A percentile compares a stretch with the other conserved stretches of the same genome.
Conservation (phyloP, 1,140 invertebrate genomes). For the Drosophila fuyamai region DNA sequence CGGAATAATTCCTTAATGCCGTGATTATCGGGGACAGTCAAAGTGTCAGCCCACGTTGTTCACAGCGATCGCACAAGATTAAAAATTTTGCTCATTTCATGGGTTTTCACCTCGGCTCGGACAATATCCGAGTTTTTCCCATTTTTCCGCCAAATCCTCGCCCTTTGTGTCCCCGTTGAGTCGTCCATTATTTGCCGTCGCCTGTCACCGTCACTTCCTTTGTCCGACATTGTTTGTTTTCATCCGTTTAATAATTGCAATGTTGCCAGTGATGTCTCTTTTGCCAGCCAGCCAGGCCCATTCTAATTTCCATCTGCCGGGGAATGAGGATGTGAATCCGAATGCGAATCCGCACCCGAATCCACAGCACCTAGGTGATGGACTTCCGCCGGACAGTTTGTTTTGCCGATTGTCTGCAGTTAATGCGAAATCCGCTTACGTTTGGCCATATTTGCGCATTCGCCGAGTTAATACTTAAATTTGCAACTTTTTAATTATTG, state of each 20-base stretch:
- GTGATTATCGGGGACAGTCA: constrained; percentile 42
- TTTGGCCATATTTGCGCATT: constrained; percentile 69
- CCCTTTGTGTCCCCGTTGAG: constrained; percentile 30
- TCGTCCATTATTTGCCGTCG: constrained; percentile 51
- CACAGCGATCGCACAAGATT: constrained; percentile 36
- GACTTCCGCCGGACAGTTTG: constrained; percentile 39
- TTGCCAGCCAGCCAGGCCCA: constrained; percentile 39
- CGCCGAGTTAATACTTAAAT: constrained; percentile 73
- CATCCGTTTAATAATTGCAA: constrained; percentile 70
- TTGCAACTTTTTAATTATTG: constrained; percentile 83
- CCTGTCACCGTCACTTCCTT: constrained; percentile 65
- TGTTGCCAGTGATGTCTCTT: constrained; percentile 57
- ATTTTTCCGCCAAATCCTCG: constrained; percentile 43
- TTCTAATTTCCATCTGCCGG: constrained; percentile 64
- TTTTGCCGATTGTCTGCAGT: constrained; percentile 59
- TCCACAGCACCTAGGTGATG: constrained; percentile 13
- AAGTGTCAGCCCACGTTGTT: constrained; percentile 40
- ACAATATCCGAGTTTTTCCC: constrained; percentile 54
- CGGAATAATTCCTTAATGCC: constrained; percentile 34
- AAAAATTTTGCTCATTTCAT: constrained; percentile 73
- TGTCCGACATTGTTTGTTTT: constrained; percentile 63
- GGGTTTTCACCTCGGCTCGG: constrained; percentile 43
- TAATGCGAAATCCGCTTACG: constrained; percentile 71
- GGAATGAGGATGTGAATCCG: constrained; percentile 29
- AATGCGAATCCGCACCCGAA: constrained; percentile 2